phyloP scores from a whole-genome alignment of 2,888 invertebrate species.

The Bruchidius siliquastri region DNA sequence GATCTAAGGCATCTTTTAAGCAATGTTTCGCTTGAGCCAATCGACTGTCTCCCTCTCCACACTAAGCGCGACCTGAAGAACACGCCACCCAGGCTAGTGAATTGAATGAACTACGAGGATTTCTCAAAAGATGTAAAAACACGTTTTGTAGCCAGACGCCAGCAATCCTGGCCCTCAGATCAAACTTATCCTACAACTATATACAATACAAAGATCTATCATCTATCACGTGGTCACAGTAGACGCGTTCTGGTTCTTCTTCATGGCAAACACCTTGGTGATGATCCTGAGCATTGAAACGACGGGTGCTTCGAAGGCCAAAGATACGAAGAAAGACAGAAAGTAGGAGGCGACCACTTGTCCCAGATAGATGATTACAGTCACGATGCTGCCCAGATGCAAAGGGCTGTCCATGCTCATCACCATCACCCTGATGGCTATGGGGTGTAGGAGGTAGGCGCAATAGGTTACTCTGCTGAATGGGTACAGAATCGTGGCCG shows the following conservation, averaged over 20 bases:
- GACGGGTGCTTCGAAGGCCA: constrained; percentile 80
- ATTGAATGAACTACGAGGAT: too few relatives aligned
- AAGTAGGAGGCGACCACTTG: constrained; percentile 75
- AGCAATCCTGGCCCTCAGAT: too few relatives aligned
- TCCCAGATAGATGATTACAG: constrained; percentile 75
- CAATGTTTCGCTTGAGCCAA: too few relatives aligned
- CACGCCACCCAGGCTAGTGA: too few relatives aligned
- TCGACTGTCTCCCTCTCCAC: too few relatives aligned
- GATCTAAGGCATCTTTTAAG: too few relatives aligned
- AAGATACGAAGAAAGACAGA: constrained; percentile 71
- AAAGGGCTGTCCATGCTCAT: constrained; percentile 79
- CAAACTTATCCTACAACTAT: too few relatives aligned
- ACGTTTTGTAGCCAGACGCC: too few relatives aligned
- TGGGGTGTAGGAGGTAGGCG: constrained; percentile 79
- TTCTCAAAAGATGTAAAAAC: too few relatives aligned
- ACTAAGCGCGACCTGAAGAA: too few relatives aligned
- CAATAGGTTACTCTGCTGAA: constrained; percentile 85
- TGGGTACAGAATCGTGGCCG: constrained; percentile 74
- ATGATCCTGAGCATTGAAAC: constrained; percentile 72
- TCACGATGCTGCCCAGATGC: constrained; percentile 72
- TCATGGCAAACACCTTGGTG: constrained; percentile 33
- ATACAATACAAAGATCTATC: too few relatives aligned
- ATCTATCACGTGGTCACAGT: not conserved
- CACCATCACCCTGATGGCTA: constrained; percentile 73
- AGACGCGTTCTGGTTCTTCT: constrained; percentile 11